Conservation (phyloP, 2,797 vertebrate genomes). For the Odontamblyopus rebecca region DNA sequence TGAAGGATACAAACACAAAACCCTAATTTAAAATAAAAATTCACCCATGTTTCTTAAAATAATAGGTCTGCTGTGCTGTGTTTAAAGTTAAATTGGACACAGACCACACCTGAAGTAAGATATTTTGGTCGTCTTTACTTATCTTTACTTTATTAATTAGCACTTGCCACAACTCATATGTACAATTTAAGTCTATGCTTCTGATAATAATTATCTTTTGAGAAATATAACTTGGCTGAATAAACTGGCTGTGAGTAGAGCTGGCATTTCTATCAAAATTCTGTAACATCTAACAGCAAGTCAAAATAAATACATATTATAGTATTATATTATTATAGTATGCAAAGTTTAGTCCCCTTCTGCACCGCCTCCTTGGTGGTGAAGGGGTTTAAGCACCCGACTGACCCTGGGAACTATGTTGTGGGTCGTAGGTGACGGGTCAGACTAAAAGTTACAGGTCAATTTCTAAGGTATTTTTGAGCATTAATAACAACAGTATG, state of each 20-base stretch:
- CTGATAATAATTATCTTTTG: background rate
- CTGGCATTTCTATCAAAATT: background rate
- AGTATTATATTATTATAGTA: no score
- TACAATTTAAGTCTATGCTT: background rate
- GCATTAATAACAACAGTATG: no score
- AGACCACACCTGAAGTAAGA: background rate
- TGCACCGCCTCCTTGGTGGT: no score
- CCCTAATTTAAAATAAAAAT: no score
- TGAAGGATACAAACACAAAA: background rate
- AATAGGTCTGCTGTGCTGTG: background rate
- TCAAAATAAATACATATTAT: no score
- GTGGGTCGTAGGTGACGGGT: no score
- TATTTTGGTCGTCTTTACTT: background rate
- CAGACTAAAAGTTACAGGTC: background rate
- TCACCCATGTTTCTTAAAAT: background rate
- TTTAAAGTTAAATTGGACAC: background rate
- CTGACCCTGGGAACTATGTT: no score
- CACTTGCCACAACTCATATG: background rate
- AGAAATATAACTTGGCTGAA: background rate
- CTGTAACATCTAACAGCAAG: background rate
- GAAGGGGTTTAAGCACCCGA: no score
- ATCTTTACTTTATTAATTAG: background rate
- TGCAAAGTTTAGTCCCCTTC: no score
- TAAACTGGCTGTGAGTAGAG: background rate
- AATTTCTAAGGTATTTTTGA: background rate